Evolutionary conservation across 2,888 invertebrate species (phyloP).

Genomic region (Arge pagana): DNA sequence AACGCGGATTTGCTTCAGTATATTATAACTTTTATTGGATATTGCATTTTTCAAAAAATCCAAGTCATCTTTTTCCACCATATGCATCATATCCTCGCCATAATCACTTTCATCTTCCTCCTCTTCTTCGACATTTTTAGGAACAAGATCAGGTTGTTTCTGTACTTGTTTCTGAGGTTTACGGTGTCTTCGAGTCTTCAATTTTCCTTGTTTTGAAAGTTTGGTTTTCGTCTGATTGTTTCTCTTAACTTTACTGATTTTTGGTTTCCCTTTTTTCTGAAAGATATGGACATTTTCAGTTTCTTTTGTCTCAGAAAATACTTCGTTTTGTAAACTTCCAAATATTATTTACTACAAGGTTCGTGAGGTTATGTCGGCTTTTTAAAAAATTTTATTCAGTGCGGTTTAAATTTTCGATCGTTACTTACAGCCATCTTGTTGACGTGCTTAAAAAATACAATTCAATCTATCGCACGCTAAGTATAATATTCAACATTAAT

Average conservation of each 20-base stretch:
- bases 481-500: too few relatives aligned
- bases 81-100: slow-evolving; percentile 62
- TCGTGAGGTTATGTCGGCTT: too few relatives aligned
- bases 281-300: too few relatives aligned
- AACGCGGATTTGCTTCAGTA: slow-evolving; percentile 56
- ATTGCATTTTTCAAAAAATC: slow-evolving; percentile 60
- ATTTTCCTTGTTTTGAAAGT: slow-evolving; percentile 53
- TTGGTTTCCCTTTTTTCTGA: slow-evolving; percentile 61
- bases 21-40: slow-evolving; percentile 58
- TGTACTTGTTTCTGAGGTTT: slow-evolving; percentile 42
- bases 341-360: too few relatives aligned
- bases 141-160: slow-evolving; percentile 34
- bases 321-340: too few relatives aligned
- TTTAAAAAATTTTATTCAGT: too few relatives aligned
- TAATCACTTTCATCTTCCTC: slow-evolving; percentile 60
- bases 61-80: slow-evolving; percentile 64
- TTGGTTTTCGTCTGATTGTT: slow-evolving; percentile 56
- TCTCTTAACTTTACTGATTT: slow-evolving; percentile 55
- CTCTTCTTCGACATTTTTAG: slow-evolving; percentile 34
- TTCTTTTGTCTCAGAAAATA: too few relatives aligned
- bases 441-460: too few relatives aligned
- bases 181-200: slow-evolving; percentile 50
- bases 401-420: too few relatives aligned
- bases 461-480: too few relatives aligned
- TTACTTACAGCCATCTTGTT: too few relatives aligned